Evolutionary conservation across 1,140 invertebrate species (phyloP), one percentile per base, ranked within the genome.

Genomic region (Grapholita molesta): DNA sequence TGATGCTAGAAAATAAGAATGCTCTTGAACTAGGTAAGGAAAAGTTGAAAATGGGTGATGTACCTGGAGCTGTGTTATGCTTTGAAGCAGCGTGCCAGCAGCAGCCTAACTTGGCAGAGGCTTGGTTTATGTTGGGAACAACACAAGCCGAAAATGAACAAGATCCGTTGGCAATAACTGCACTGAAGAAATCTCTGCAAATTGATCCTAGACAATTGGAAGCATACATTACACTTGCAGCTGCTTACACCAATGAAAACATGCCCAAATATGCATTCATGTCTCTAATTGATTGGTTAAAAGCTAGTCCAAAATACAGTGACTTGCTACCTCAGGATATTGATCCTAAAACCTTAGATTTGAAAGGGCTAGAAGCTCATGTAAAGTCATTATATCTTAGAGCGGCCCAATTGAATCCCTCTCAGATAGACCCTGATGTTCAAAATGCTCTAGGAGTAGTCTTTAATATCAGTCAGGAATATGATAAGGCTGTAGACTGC

Each of bases 401-500:
- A 90, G 98, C 98, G 21, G 98, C 97, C 23, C 94, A 97, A 80
- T 89, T 95, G 76, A 95, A 95, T 82, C 96, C 96, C 2, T 88
- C 91, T 21, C 91, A 94, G 74, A 95, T 98, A 74, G 98, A 99
- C 93, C 93, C 98, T n/a, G 97, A 99, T 92, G 95, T 99, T 11
- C 98, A 99, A 90, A 97, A 97, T 93, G 98, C 97, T 57, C 92
- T 99, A 6, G 99, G 99, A 7, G 97, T 99, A 4, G 93, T 99
- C 28, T 99, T 99, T 80, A 99, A 99, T 92, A 93, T 99, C 9
- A 97, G 96, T 35, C 96, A 96, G 52, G 98, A 99, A 86, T 99
- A 97, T 91, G 96, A 98, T 76, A 99, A 99, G 93, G 99, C 99
- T 23, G 96, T 96, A 2, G 99, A 99, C 92, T 99, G 98, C 91